Base-by-base conservation (phyloP, 2,113 vertebrate species). In the pig (Sus scrofa) region DNA sequence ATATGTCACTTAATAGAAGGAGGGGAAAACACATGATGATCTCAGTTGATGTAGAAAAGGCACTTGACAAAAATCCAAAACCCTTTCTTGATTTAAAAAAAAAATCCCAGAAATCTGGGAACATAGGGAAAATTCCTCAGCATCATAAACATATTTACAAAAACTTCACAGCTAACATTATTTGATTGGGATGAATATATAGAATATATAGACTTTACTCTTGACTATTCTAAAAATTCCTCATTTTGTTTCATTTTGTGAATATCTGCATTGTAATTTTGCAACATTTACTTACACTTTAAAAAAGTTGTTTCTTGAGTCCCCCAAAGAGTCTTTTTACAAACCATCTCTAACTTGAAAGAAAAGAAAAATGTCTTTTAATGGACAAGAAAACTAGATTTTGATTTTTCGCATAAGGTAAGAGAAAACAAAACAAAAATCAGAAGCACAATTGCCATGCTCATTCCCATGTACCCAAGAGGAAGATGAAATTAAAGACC, bases 341-440 rank as follows among this genome's bases (percentile, higher is more conserved):
- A 73, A 50, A 24, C 37, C 54, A 37, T 37, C 39, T 34, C 62
- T 79, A 34, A 85, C 54, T 16, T 54, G n/a, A 93, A 65, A 34
- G 44, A 22, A 62, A 14, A 89, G 78, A 77, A 0, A 65, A 86
- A 4, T n/a, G 12, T 20, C 18, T 7, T 22, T 65, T 6, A 16
- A 74, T 89, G 89, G 6, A 77, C 0, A 65, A 62, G 1, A 22
- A 82, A 70, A 94, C 54, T n/a, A 67, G 6, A 75, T 0, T 7
- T 70, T 19, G 67, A 94, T 77, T 65, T 92, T 7, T 34, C 34
- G 37, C 8, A 71, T 70, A 67, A 81, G 58, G 54, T 54, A 74
- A 86, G 86, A 87, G n/a, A 20, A 50, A 27, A 34, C n/a, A 70
- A 78, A 20, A 86, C 85, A 95, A 89, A 78, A 20, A 52, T 75